Base-by-base conservation (phyloP, 2,888 invertebrate genomes). In the Catocala sponsa region DNA sequence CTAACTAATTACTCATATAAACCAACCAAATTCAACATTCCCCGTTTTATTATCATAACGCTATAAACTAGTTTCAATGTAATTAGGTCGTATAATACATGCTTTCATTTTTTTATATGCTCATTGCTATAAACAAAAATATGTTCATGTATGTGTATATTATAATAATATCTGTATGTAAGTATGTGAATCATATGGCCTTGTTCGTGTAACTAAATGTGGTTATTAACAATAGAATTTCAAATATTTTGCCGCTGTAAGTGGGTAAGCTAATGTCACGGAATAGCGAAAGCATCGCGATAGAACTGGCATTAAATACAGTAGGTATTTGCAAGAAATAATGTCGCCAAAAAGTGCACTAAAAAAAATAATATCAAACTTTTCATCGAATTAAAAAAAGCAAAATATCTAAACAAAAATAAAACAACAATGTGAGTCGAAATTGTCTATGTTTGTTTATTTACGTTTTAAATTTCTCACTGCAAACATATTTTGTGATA, bases 81-180 rank as follows among this genome's bases (percentile, higher is more conserved):
- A 66, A 69, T 72, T 51, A 60, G 54, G 57, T 57, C 57, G 41
- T 57, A 47, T 63, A 42, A 64, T 43, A 59, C 33, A 25, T 33
- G 43, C 66, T 75, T 72, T 75, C 59, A 48, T 65, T 70, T 66
- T 70, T 63, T 57, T 59, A 61, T 48, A 52, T 9, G 10, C 10
- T 63, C 68, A 63, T 73, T 68, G 68, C 51, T 53, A 48, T 58
- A 61, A 65, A 32, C 13, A 50, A 58, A 57, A 72, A 54, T 59
- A 59, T 60, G 56, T 55, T 43, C 32, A 35, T 9, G 52, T 65
- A 73, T 64, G 56, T 32, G 38, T 43, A 35, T 5, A 44, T 12
- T 6, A 13, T 44, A 6, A 44, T 25, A 25, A 25, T 25, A 25
- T 25, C 25, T 25, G 44, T 44, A 46, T 4, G 43, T 38, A 11